phyloP scores from a whole-genome alignment of 2,113 vertebrate species.

The Eonycteris spelaea region DNA sequence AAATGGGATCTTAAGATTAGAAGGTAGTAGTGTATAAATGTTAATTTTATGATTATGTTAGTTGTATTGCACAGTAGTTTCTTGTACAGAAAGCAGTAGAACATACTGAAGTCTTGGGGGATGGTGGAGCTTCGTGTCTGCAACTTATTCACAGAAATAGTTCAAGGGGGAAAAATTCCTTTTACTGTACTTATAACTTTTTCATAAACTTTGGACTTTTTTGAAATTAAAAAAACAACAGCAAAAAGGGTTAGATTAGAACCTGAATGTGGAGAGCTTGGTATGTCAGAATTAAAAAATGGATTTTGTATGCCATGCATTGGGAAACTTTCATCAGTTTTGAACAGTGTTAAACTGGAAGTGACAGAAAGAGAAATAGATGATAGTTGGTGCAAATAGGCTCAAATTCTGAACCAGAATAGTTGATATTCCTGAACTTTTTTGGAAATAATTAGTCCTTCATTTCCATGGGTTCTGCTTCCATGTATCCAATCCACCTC shows the following conservation, averaged over 20 bases:
- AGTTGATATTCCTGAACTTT: not conserved
- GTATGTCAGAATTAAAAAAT: not conserved
- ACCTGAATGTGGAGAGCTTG: not conserved
- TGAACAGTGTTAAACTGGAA: slow-evolving; percentile 16
- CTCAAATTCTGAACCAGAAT: not conserved
- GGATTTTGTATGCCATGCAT: not conserved
- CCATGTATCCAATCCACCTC: not conserved
- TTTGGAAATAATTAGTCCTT: not conserved
- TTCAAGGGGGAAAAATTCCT: not conserved
- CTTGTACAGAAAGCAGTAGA: not conserved
- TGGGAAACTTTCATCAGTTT: not conserved
- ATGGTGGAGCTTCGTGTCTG: not conserved
- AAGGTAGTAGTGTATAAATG: not conserved
- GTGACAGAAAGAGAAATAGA: not conserved
- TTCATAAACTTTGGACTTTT: not conserved
- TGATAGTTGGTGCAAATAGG: not conserved
- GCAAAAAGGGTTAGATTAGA: not conserved
- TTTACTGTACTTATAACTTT: not conserved
- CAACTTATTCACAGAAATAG: not conserved
- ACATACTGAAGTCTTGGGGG: not conserved
- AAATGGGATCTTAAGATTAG: not conserved
- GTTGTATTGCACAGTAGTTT: not conserved
- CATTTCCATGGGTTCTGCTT: not conserved
- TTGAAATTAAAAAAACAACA: not conserved
- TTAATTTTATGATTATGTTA: not conserved